Evolutionary conservation across 2,888 invertebrate species (phyloP).

Genomic region (Portevinia maculata): DNA sequence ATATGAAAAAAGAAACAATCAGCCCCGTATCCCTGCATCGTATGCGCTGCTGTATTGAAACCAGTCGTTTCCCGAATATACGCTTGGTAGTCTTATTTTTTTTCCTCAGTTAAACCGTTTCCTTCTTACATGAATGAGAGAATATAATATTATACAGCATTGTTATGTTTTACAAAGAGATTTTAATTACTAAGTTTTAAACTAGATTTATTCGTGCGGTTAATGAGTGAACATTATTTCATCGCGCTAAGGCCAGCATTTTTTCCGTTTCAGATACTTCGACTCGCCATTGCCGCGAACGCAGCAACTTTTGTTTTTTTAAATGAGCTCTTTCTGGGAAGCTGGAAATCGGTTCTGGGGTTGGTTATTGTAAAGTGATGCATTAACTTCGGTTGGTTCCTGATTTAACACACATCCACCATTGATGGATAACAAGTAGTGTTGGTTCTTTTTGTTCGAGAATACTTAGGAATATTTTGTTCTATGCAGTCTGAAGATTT

Average conservation of each 20-base stretch:
- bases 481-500: no score
- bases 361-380: background rate
- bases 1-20: conserved; percentile 32
- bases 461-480: no score
- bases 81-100: conserved; percentile 21
- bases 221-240: conserved; percentile 65
- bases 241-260: conserved; percentile 26
- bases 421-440: background rate
- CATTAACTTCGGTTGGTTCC: conserved; percentile 2
- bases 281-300: conserved; percentile 6
- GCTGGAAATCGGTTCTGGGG: background rate
- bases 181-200: conserved; percentile 68
- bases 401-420: background rate
- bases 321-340: background rate
- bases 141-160: conserved; percentile 45
- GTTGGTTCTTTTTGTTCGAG: background rate
- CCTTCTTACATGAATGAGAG: background rate
- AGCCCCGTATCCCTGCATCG: conserved; percentile 9
- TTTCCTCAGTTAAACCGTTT: conserved; percentile 19
- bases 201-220: conserved; percentile 70
- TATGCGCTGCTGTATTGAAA: conserved; percentile 20
- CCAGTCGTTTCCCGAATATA: background rate
- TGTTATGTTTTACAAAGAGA: conserved; percentile 64
- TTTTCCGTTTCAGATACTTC: conserved; percentile 26
- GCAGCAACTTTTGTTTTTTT: conserved; percentile 2